These are phyloP conservation scores for Incurvaria masculella DNA, from an alignment of 2,888 invertebrate species.

Conservation along the genomic window DNA sequence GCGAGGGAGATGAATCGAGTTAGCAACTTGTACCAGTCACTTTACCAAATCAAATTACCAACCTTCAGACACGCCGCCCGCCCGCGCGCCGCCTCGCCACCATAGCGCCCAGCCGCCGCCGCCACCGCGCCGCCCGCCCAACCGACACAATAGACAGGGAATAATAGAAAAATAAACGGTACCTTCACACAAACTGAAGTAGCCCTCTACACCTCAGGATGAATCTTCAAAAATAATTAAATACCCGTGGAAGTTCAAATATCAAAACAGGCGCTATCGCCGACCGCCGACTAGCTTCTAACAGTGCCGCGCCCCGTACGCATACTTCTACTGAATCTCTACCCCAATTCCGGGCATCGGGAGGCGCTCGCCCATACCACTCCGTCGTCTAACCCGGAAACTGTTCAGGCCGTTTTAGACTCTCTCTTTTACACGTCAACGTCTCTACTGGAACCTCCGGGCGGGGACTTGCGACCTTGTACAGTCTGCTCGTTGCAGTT, in stretches of 20 bases:
- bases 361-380: conserved; percentile 26
- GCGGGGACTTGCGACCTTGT: conserved; percentile 27
- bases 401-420: too few relatives aligned
- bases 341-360: conserved; percentile 53
- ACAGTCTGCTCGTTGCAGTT: conserved; percentile 51
- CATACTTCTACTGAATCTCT: conserved; percentile 55
- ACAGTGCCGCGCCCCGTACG: conserved; percentile 56
- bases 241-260: conserved; percentile 30
- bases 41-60: conserved; percentile 38
- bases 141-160: neutral
- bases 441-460: conserved; percentile 18
- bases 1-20: conserved; percentile 34
- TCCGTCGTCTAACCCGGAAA: conserved; percentile 7
- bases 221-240: conserved; percentile 13
- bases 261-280: conserved; percentile 44
- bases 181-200: conserved; percentile 5
- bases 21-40: conserved; percentile 24
- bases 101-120: neutral
- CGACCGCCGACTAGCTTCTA: conserved; percentile 53
- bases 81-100: neutral
- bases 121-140: neutral
- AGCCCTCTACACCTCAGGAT: too few relatives aligned
- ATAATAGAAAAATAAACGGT: neutral
- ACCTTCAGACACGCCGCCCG: neutral
- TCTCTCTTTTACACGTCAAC: too few relatives aligned